Base-by-base conservation (phyloP, 2,797 vertebrate genomes). In the Antrozous pallidus region DNA sequence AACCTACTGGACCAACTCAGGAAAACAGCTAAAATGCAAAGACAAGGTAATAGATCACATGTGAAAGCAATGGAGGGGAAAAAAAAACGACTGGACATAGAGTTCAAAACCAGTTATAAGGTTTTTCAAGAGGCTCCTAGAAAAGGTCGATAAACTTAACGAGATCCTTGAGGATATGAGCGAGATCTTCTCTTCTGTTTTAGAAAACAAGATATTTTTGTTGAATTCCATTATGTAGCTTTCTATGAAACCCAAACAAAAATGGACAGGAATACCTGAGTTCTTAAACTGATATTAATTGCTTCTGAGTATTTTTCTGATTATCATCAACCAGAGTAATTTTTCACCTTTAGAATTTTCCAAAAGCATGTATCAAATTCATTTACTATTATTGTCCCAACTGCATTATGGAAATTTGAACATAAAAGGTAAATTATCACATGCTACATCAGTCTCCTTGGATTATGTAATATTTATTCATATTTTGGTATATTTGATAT, bases 401-500 rank as follows among this genome's bases (percentile, higher is more conserved):
- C 5, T 49, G 5, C 7, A 88, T 70, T 86, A 93, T 91, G 36
- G 65, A 96, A 88, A 94, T 96, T 45, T 79, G 45, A 61, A 85
- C 65, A 89, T 70, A 93, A 93, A 92, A 84, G 24, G 36, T 84
- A 91, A 71, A 51, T 40, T 51, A 91, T 51, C 54, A 86, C n/a
- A 73, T 75, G 49, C 42, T 89, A 56, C 58, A 70, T 90, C 31
- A 90, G 67, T 77, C 63, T 93, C 78, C 47, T 71, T 94, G 78
- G 17, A 89, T 90, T 91, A 80, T 90, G 81, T 31, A 83, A 38
- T 81, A 86, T 88, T 92, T 89, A 94, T 95, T 91, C 65, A 77
- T 93, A 65, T 82, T 94, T 89, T 75, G n/a, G n/a, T 90, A 67
- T 51, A 58, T 93, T 92, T 87, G 56, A 2, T 67, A 87, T 70